These are phyloP conservation scores for Chironomus tentans DNA, from an alignment of 2,888 invertebrate species.

Conservation along the genomic window DNA sequence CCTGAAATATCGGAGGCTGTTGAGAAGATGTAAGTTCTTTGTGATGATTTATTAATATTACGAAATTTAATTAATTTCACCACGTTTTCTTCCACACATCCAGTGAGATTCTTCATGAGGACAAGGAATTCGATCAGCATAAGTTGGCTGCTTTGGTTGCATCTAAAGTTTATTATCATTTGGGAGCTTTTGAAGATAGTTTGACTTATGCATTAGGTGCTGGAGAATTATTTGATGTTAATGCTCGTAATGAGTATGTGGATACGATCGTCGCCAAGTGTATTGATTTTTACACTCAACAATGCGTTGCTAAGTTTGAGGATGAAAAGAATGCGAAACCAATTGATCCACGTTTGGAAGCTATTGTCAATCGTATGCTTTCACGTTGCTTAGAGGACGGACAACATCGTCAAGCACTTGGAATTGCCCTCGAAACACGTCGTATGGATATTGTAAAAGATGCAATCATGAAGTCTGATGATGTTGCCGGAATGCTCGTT, in stretches of 20 bases:
- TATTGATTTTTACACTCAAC: slow-evolving; percentile 92
- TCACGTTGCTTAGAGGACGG: slow-evolving; percentile 89
- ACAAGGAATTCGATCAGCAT: slow-evolving; percentile 76
- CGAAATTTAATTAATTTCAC: background rate
- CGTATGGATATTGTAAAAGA: slow-evolving; percentile 95
- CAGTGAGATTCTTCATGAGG: slow-evolving; percentile 90
- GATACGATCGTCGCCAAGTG: slow-evolving; percentile 96
- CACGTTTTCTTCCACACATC: background rate
- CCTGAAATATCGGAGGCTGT: slow-evolving; percentile 97
- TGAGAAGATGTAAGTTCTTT: slow-evolving; percentile 71
- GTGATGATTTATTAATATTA: background rate
- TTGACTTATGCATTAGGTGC: slow-evolving; percentile 95
- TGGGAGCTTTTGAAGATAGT: slow-evolving; percentile 95
- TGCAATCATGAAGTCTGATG: slow-evolving; percentile 86
- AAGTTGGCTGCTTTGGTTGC: slow-evolving; percentile 93
- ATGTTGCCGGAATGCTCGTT: slow-evolving; percentile 78
- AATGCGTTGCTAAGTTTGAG: slow-evolving; percentile 65
- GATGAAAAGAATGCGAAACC: slow-evolving; percentile 55
- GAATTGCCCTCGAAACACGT: slow-evolving; percentile 89
- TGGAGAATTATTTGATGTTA: slow-evolving; percentile 89
- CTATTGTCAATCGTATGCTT: slow-evolving; percentile 95
- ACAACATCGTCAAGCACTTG: slow-evolving; percentile 91
- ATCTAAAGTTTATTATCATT: slow-evolving; percentile 96
- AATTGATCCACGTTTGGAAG: slow-evolving; percentile 77
- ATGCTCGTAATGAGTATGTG: slow-evolving; percentile 88